Base-by-base conservation (phyloP, 2,113 vertebrate species). In the Gymnogyps californianus region DNA sequence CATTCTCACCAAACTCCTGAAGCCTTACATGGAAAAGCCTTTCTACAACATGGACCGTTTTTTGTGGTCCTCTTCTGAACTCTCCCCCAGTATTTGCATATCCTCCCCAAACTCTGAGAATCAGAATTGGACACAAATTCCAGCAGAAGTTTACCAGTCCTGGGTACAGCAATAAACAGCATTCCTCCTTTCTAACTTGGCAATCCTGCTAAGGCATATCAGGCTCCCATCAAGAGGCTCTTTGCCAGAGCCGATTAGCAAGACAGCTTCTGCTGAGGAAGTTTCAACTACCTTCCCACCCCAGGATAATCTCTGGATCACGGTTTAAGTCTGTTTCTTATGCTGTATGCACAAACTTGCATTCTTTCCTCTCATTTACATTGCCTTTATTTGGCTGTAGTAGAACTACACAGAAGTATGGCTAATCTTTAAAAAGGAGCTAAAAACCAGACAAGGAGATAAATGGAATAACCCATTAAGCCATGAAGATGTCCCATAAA, bases 171-270 rank as follows among this genome's bases (percentile, higher is more conserved):
- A 83, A 87, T 31, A 89, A 91, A 84, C 52, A 94, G 57, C 87
- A 97, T 89, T 95, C 72, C 21, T 87, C 49, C 31, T 44, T 91
- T 93, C 77, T 69, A 10, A 10, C 24, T 62, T 78, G 46, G 46
- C 78, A 83, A 70, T 70, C 34, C 25, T 79, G 52, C 52, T 89
- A 72, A 91, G 64, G 70, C 44, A 4, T 76, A 87, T 79, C 67
- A 84, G 57, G 36, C 88, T 84, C 69, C 36, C 70, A 93, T 22
- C 1, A 5, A 87, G 42, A 69, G 44, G 38, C 57, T 91, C 69
- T 94, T 79, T 80, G 74, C 57, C 91, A 94, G 77, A 95, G 74
- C 65, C 89, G 77, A 95, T 89, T 59, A 94, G 77, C 83, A 94
- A 82, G 57, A 85, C 84, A 71, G 34, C 47, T 96, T 93, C 87